Percentiles rank a stretch among this genome's conserved stretches.
Evolutionary conservation across 2,888 invertebrate genomes (phyloP).

Genomic region (Drosophila parthenogenetica): DNA sequence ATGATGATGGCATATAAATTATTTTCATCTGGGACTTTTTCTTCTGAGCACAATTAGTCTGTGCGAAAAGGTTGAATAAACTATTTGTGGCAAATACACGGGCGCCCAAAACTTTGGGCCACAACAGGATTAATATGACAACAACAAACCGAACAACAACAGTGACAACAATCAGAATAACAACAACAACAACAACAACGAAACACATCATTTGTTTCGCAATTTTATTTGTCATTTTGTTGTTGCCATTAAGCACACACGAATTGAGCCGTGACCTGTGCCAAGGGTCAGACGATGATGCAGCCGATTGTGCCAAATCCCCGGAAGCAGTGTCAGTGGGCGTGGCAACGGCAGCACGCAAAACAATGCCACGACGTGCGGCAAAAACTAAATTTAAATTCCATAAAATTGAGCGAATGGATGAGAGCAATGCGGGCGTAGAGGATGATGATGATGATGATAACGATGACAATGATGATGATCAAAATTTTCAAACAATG

Average conservation of each 20-base stretch:
- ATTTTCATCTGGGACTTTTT: constrained; percentile 47
- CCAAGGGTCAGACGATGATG: constrained; percentile 46
- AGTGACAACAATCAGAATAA: neutral
- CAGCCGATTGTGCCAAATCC: constrained; percentile 29
- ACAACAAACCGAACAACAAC: neutral
- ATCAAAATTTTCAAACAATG: constrained; percentile 2
- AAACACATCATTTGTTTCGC: constrained; percentile 40
- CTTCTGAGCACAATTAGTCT: constrained; percentile 54
- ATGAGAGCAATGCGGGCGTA: constrained; percentile 58
- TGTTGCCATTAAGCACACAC: constrained; percentile 48
- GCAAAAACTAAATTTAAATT: constrained; percentile 79
- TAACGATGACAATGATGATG: constrained; percentile 12
- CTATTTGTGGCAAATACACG: constrained; percentile 26
- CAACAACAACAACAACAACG: constrained; percentile 9
- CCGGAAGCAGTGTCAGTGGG: constrained; percentile 30
- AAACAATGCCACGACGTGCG: constrained; percentile 31
- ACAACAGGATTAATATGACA: constrained; percentile 43
- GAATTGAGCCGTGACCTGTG: constrained; percentile 56
- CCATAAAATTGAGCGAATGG: constrained; percentile 79
- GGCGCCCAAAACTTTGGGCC: constrained; percentile 9
- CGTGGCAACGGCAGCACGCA: constrained; percentile 13
- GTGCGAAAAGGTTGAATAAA: constrained; percentile 56
- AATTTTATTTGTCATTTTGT: constrained; percentile 45
- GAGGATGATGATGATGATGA: constrained; percentile 33
- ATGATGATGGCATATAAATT: constrained; percentile 34